A percentile compares a stretch with the other conserved stretches of the same genome.
Evolutionary conservation across 2,888 invertebrate genomes (phyloP).

Genomic region (Rhagophthalmus giganteus): DNA sequence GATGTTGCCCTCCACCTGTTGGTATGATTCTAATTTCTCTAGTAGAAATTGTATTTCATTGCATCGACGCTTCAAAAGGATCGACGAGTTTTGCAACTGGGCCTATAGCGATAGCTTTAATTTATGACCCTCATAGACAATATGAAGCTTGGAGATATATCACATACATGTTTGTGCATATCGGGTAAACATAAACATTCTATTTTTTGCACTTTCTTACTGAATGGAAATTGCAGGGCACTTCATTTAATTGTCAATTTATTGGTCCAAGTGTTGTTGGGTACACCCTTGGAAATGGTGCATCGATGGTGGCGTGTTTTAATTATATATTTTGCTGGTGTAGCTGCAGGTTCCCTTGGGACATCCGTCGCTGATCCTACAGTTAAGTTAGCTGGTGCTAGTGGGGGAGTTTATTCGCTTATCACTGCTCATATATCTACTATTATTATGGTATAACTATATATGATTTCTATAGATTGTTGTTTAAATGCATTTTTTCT

Average conservation of each 20-base stretch:
- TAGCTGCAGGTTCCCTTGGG: constrained; percentile 80
- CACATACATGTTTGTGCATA: constrained; percentile 96
- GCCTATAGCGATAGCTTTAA: constrained; percentile 78
- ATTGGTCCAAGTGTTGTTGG: constrained; percentile 88
- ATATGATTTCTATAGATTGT: background rate
- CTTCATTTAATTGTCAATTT: constrained; percentile 90
- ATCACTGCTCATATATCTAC: constrained; percentile 93
- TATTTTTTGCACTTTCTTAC: too few relatives aligned
- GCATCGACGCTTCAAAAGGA: constrained; percentile 46
- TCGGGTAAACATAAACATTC: too few relatives aligned
- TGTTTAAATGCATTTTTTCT: constrained; percentile 62
- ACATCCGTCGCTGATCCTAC: constrained; percentile 79
- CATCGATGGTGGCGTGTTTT: constrained; percentile 93
- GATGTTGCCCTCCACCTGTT: constrained; percentile 88
- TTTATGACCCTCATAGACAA: constrained; percentile 85
- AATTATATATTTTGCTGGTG: constrained; percentile 81
- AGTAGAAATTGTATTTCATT: constrained; percentile 79
- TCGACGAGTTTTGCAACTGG: constrained; percentile 59
- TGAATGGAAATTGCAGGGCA: constrained; percentile 66
- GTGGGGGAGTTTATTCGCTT: constrained; percentile 93
- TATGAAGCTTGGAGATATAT: constrained; percentile 91
- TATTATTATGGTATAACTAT: constrained; percentile 85
- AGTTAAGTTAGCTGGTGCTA: constrained; percentile 88
- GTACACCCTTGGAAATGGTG: constrained; percentile 94
- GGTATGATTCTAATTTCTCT: constrained; percentile 90